Conservation (phyloP, 2,888 invertebrate genomes). For the Rhamphomyia laevipes region DNA sequence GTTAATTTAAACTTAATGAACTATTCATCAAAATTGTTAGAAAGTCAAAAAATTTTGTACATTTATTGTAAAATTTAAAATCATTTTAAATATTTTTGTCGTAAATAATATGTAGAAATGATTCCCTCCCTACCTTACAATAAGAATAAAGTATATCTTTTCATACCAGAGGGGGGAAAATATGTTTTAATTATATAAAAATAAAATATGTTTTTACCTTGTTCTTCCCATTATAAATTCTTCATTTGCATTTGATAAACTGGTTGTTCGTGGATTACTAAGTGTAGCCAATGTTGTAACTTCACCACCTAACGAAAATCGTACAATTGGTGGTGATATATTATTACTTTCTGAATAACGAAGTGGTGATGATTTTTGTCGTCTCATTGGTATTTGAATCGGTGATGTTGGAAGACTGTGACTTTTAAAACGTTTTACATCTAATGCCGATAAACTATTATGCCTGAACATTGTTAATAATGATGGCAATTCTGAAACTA, state of each 20-base stretch:
- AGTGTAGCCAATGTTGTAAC: slow-evolving; percentile 14
- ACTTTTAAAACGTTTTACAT: slow-evolving; percentile 41
- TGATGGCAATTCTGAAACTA: slow-evolving; percentile 35
- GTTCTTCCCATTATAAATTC: slow-evolving; percentile 14
- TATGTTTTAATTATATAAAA: too few relatives aligned
- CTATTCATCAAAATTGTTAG: too few relatives aligned
- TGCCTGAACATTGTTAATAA: slow-evolving; percentile 48
- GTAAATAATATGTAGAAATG: too few relatives aligned
- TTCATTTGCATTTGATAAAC: slow-evolving; percentile 10
- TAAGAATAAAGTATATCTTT: too few relatives aligned
- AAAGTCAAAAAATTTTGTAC: too few relatives aligned
- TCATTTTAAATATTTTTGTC: too few relatives aligned
- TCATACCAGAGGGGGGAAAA: too few relatives aligned
- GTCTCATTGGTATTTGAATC: slow-evolving; percentile 15
- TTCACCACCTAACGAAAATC: slow-evolving; percentile 18
- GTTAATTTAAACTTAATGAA: too few relatives aligned
- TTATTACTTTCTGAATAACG: slow-evolving; percentile 6
- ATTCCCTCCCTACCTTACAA: too few relatives aligned
- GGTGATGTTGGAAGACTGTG: slow-evolving; percentile 22
- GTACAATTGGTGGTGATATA: slow-evolving; percentile 13
- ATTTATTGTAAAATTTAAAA: too few relatives aligned
- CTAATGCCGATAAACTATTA: slow-evolving; percentile 56
- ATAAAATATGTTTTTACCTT: slow-evolving; percentile 11
- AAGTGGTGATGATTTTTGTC: slow-evolving; percentile 14
- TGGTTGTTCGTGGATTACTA: slow-evolving; percentile 11